phyloP scores from a whole-genome alignment of 2,113 vertebrate genomes.

The Agapornis roseicollis region DNA sequence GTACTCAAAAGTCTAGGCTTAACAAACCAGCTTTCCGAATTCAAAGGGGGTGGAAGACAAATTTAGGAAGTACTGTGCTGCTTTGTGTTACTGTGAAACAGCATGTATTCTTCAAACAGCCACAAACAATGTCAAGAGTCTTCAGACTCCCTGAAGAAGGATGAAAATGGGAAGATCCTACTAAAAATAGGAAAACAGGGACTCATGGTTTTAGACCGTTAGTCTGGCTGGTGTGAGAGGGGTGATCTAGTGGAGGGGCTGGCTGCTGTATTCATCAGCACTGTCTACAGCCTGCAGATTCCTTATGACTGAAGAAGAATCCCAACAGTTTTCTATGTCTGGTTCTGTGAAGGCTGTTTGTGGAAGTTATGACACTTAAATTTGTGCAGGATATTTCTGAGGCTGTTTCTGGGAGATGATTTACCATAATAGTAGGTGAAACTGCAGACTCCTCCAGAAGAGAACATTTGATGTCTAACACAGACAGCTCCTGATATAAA shows the following conservation, averaged over 20 bases:
- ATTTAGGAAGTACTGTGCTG: not conserved
- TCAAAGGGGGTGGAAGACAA: not conserved
- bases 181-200: not conserved
- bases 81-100: not conserved
- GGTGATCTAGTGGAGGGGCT: not conserved
- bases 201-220: not conserved
- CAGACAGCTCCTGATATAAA: slow-evolving; percentile 14
- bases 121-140: not conserved
- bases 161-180: not conserved
- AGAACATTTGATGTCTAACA: not conserved
- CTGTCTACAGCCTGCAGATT: not conserved
- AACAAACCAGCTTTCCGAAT: not conserved
- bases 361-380: not conserved
- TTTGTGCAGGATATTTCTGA: not conserved
- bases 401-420: not conserved
- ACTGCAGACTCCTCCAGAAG: slow-evolving; percentile 3
- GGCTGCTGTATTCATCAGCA: not conserved
- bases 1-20: not conserved
- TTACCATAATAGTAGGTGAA: not conserved
- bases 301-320: not conserved
- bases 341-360: not conserved
- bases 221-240: not conserved
- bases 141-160: not conserved
- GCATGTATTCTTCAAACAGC: not conserved
- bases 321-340: not conserved